A percentile compares a stretch with the other conserved stretches of the same genome.
phyloP scores from a whole-genome alignment of 2,797 vertebrate genomes.

The Caiman crocodilus region DNA sequence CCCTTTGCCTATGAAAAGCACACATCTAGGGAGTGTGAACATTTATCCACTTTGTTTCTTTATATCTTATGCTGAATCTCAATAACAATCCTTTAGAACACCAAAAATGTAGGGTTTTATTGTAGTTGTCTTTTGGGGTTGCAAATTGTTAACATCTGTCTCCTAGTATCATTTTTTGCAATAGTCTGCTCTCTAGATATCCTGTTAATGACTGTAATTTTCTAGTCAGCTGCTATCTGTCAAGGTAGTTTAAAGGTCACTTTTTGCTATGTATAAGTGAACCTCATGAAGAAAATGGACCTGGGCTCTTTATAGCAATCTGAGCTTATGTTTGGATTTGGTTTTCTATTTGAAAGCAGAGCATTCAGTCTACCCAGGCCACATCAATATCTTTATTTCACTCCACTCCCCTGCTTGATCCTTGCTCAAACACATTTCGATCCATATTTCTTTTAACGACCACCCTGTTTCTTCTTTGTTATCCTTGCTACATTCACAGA shows the following conservation, averaged over 20 bases:
- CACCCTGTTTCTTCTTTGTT: constrained; percentile 19
- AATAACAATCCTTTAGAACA: constrained; percentile 64
- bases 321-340: constrained; percentile 50
- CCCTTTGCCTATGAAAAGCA: neutral
- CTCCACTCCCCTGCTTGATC: constrained; percentile 35
- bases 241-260: constrained; percentile 86
- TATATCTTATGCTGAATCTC: constrained; percentile 18
- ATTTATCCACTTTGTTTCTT: neutral
- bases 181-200: constrained; percentile 81
- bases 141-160: constrained; percentile 85
- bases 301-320: constrained; percentile 55
- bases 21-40: neutral
- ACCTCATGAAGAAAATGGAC: constrained; percentile 50
- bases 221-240: constrained; percentile 85
- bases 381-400: constrained; percentile 37
- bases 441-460: neutral
- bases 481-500: neutral
- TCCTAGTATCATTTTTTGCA: constrained; percentile 80
- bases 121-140: constrained; percentile 77
- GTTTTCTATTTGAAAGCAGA: constrained; percentile 44
- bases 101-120: constrained; percentile 72
- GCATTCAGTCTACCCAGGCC: constrained; percentile 4
- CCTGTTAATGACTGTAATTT: constrained; percentile 84
- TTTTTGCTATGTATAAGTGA: constrained; percentile 70
- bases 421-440: neutral